Evolutionary conservation across 2,888 invertebrate species (phyloP), one percentile per base, ranked within the genome.

Genomic region (Bombyx huttoni): DNA sequence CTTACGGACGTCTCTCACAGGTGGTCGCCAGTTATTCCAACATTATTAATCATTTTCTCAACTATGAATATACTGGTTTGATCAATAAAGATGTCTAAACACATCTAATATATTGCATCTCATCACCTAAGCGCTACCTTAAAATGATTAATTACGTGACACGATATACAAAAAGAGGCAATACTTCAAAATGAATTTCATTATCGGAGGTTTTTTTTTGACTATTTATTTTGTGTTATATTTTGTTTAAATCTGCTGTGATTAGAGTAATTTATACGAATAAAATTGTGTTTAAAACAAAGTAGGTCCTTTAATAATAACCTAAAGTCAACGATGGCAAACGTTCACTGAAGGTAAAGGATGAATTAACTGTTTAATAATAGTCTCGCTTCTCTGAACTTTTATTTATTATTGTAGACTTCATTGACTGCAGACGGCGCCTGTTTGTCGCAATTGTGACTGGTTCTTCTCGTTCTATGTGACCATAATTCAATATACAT

Each of bases 401-500:
- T 75, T 78, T 82, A 78, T 81, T 78, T 78, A 80, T 81, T 80
- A 76, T 81, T 75, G 74, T 75, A 73, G 75, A 75, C 78, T 81
- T 75, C 81, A 82, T 84, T 83, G 83, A 82, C 75, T 73, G 78
- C 68, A 65, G 58, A 68, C 68, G 85, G 84, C 84, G 85, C 83
- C 86, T 69, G 73, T 72, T 75, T 76, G 83, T 75, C 83, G 86
- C 83, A 78, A 75, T 80, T 78, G 78, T 81, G 81, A 85, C 85
- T 85, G 83, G 86, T 84, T 84, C 81, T 80, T 83, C 81, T 82
- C 71, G 85, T 83, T 82, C 78, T 73, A 73, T 79, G 74, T 72
- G 75, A 67, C 77, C 78, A 81, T 82, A 80, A 74, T 75, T 78
- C 74, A 76, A 78, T 74, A 71, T 70, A 72, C 70, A 65, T 73